Conservation (phyloP, 92 coral and sea anemone genomes). For the Actinostola sp. region DNA sequence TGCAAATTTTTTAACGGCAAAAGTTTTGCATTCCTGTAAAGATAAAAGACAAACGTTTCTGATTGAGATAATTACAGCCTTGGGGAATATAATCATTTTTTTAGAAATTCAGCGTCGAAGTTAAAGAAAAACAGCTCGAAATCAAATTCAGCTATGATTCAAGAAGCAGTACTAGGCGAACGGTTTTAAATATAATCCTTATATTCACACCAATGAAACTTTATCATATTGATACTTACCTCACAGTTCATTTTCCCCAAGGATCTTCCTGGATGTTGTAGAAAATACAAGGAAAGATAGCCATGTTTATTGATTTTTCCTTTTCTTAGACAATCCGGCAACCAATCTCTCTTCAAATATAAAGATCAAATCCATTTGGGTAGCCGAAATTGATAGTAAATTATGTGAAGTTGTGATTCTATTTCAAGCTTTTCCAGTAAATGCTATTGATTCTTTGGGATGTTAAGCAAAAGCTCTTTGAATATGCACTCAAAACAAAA, state of each 20-base stretch:
- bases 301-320: neutral
- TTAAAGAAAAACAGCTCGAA: neutral
- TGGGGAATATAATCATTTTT: neutral
- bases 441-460: neutral
- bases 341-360: neutral
- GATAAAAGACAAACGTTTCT: neutral
- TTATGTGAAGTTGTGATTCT: neutral
- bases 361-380: neutral
- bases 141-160: neutral
- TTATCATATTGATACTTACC: neutral
- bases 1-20: neutral
- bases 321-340: neutral
- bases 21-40: neutral
- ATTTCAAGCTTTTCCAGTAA: neutral
- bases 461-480: neutral
- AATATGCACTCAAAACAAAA: neutral
- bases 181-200: neutral
- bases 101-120: slow-evolving; percentile 1
- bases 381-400: neutral
- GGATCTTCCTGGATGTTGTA: neutral
- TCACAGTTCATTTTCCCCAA: neutral
- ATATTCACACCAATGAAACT: neutral
- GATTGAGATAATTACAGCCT: neutral
- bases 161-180: neutral
- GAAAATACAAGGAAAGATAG: neutral